phyloP scores from a whole-genome alignment of 2,113 vertebrate species.

The Paramormyrops kingsleyae region DNA sequence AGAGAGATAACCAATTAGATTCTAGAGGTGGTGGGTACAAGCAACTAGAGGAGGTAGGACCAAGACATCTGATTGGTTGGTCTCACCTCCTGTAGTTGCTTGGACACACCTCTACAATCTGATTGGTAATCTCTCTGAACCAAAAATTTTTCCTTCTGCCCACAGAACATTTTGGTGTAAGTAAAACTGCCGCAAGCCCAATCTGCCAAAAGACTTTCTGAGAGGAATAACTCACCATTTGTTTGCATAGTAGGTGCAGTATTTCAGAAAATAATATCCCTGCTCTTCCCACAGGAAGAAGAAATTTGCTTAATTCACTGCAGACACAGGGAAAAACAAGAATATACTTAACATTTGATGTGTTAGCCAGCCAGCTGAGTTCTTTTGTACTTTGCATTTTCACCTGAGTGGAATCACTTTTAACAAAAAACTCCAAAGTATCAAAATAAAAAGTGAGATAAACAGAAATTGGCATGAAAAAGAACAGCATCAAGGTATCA shows the following conservation, averaged over 20 bases:
- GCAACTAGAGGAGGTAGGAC: too few relatives aligned
- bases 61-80: too few relatives aligned
- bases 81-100: too few relatives aligned
- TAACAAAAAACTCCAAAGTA: not conserved
- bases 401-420: not conserved
- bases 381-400: not conserved
- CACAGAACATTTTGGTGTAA: too few relatives aligned
- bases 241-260: slow-evolving; percentile 99
- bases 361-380: not conserved
- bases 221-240: slow-evolving; percentile 75
- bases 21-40: too few relatives aligned
- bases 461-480: not conserved
- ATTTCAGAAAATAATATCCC: slow-evolving; percentile 92
- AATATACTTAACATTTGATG: not conserved
- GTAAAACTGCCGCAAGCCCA: not conserved
- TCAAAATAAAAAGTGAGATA: not conserved
- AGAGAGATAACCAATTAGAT: too few relatives aligned
- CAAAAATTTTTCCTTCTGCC: too few relatives aligned
- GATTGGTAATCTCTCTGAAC: too few relatives aligned
- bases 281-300: slow-evolving; percentile 94
- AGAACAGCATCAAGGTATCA: not conserved
- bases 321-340: slow-evolving; percentile 36
- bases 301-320: slow-evolving; percentile 97
- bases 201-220: not conserved
- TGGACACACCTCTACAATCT: too few relatives aligned